Evolutionary conservation across 2,888 invertebrate species (phyloP).

Genomic region (Cephus sareptanus): DNA sequence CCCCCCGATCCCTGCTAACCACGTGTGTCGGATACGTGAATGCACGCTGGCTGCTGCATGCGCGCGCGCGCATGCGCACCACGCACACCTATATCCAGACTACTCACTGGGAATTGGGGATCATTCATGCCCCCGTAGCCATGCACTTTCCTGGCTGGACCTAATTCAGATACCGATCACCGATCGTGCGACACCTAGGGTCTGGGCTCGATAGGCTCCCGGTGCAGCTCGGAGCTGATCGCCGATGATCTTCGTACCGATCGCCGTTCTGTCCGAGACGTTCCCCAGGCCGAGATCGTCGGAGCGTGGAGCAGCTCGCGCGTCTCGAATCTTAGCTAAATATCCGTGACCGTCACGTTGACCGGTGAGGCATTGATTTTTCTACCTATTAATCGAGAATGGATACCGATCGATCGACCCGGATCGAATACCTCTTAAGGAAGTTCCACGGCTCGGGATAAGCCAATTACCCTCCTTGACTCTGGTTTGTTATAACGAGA

Average conservation of each 20-base stretch:
- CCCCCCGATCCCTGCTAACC: not conserved
- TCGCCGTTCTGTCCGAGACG: not conserved
- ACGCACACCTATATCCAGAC: not conserved
- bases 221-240: not conserved
- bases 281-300: not conserved
- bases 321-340: conserved; percentile 8
- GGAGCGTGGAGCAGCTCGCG: conserved; percentile 9
- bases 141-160: not conserved
- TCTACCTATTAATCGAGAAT: not conserved
- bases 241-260: not conserved
- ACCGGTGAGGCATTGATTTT: conserved; percentile 1
- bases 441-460: not conserved
- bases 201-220: not conserved
- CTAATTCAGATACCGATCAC: not conserved
- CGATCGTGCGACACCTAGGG: not conserved
- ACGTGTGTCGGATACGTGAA: conserved; percentile 4
- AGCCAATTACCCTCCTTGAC: not conserved
- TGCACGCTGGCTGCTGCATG: conserved; percentile 11
- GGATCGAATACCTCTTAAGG: not conserved
- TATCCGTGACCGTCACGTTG: conserved; percentile 7
- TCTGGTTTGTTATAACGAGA: not conserved
- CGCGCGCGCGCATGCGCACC: conserved; percentile 16
- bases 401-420: not conserved
- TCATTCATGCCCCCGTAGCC: not conserved
- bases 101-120: not conserved